Evolutionary conservation across 1,140 invertebrate species (phyloP).

Genomic region (Olivierus martensii): DNA sequence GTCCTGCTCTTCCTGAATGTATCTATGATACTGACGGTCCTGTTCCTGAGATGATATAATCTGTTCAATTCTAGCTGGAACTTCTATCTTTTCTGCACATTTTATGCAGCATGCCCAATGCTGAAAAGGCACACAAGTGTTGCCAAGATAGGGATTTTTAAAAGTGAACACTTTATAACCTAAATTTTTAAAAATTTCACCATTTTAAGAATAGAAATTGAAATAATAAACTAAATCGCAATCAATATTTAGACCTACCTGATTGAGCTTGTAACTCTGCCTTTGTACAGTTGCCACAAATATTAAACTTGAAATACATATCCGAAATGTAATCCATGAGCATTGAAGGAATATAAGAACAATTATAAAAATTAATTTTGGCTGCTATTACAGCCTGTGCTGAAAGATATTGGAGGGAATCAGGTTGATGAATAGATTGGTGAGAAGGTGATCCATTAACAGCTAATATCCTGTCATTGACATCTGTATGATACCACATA

Average conservation of each 20-base stretch:
- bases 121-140: constrained; percentile 40
- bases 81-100: constrained; percentile 35
- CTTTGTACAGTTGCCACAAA: constrained; percentile 31
- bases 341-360: constrained; percentile 14
- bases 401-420: constrained; percentile 29
- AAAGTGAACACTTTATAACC: constrained; percentile 40
- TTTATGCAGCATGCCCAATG: constrained; percentile 36
- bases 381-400: constrained; percentile 31
- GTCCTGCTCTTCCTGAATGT: constrained; percentile 27
- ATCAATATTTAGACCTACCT: constrained; percentile 12
- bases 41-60: constrained; percentile 27
- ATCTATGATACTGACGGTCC: constrained; percentile 29
- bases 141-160: constrained; percentile 38
- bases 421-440: constrained; percentile 16
- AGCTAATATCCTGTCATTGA: constrained; percentile 33
- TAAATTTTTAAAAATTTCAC: constrained; percentile 19
- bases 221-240: neutral
- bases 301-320: constrained; percentile 31
- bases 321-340: constrained; percentile 33
- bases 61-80: constrained; percentile 34
- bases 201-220: too few relatives aligned
- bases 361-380: constrained; percentile 31
- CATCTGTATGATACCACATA: constrained; percentile 40
- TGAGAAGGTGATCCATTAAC: constrained; percentile 9
- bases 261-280: constrained; percentile 24